phyloP scores from a whole-genome alignment of 2,888 invertebrate species.

The Clitarchus hookeri region DNA sequence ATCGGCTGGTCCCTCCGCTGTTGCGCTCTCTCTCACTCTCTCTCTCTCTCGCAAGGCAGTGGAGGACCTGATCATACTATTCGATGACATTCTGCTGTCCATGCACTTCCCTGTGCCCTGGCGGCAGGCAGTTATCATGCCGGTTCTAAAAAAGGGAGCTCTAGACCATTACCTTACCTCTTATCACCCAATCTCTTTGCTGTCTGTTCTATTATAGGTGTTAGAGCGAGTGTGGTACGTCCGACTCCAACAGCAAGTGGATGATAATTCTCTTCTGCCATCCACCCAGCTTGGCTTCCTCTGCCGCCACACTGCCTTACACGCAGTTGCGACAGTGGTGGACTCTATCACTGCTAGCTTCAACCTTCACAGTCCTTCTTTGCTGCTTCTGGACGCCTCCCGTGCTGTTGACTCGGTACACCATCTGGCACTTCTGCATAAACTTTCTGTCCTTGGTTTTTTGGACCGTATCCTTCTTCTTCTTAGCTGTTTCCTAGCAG shows the following conservation, averaged over 20 bases:
- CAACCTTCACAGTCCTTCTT: background rate
- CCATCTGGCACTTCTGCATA: background rate
- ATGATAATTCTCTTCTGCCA: background rate
- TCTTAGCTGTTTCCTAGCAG: background rate
- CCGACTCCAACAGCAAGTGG: background rate
- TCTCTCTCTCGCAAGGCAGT: background rate
- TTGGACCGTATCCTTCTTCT: background rate
- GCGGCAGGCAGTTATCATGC: background rate
- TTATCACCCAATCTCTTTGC: background rate
- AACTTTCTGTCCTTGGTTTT: background rate
- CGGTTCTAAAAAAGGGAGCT: background rate
- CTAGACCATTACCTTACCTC: background rate
- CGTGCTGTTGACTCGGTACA: background rate
- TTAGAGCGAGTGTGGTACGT: background rate
- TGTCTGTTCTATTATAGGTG: background rate
- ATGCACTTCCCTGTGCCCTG: background rate
- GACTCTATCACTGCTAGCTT: background rate
- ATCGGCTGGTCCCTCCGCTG: background rate
- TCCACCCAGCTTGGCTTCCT: background rate
- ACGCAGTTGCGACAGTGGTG: background rate
- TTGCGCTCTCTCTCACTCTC: background rate
- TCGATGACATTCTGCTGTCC: background rate
- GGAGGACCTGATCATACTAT: background rate
- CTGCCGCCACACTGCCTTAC: background rate
- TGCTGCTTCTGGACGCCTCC: background rate